phyloP scores from a whole-genome alignment of 2,797 vertebrate genomes.

The Otolemur crassicaudatus region DNA sequence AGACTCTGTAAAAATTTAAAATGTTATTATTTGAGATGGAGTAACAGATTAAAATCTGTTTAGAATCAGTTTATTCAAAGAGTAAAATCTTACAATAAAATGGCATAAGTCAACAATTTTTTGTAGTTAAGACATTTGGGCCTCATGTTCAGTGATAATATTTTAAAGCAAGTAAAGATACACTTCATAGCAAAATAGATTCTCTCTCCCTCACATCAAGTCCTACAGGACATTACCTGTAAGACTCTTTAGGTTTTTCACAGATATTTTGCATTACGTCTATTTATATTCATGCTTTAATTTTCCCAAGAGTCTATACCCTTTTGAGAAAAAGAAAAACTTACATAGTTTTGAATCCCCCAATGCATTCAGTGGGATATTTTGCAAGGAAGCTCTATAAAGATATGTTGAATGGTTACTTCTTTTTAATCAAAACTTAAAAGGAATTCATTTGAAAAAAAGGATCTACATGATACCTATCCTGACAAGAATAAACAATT shows the following conservation, averaged over 20 bases:
- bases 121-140: neutral
- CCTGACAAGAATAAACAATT: slow-evolving; percentile 57
- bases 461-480: slow-evolving; percentile 41
- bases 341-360: neutral
- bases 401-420: neutral
- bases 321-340: slow-evolving; percentile 59
- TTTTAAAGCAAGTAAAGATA: slow-evolving; percentile 32
- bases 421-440: slow-evolving; percentile 49
- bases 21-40: slow-evolving; percentile 21
- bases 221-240: neutral
- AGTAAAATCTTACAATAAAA: slow-evolving; percentile 50
- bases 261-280: neutral
- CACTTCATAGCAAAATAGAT: neutral
- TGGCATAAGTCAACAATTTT: slow-evolving; percentile 29
- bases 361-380: neutral
- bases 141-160: slow-evolving; percentile 32
- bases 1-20: slow-evolving; percentile 15
- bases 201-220: neutral
- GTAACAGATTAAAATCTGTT: slow-evolving; percentile 49
- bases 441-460: slow-evolving; percentile 56
- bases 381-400: slow-evolving; percentile 42
- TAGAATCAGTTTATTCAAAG: slow-evolving; percentile 15
- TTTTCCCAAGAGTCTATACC: neutral
- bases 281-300: slow-evolving; percentile 20
- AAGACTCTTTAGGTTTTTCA: slow-evolving; percentile 3